Conservation (phyloP, 2,797 vertebrate species). For the Bradypus variegatus region DNA sequence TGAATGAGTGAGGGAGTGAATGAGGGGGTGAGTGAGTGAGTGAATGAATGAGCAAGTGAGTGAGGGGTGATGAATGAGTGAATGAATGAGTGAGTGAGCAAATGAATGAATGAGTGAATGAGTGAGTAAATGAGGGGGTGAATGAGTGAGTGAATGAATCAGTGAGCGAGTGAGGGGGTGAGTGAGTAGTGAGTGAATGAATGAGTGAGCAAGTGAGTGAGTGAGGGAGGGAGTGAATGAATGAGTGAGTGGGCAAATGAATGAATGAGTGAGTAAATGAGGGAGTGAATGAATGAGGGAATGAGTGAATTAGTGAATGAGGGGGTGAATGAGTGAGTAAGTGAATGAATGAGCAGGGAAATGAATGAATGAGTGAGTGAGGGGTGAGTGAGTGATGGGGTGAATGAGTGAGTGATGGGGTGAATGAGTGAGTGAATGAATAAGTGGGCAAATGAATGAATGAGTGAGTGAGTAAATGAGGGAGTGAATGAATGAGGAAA, state of each 20-base stretch:
- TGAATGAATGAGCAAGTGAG: not conserved
- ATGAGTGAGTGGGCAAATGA: not conserved
- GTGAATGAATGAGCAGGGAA: no score
- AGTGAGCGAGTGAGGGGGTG: not conserved
- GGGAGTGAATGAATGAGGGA: not conserved
- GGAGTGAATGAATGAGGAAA: not conserved
- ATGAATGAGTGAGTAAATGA: not conserved
- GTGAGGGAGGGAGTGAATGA: not conserved
- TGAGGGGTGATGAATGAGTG: rapidly evolving
- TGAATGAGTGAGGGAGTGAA: no score
- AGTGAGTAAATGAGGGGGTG: not conserved
- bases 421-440: no score
- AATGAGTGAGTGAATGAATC: not conserved
- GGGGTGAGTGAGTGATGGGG: no score
- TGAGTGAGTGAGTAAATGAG: not conserved
- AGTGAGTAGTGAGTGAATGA: no score
- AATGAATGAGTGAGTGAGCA: not conserved
- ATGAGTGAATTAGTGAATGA: no score
- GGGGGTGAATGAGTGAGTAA: not conserved
- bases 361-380: no score
- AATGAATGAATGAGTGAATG: no score
- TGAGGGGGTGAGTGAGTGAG: not conserved
- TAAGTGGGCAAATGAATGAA: no score
- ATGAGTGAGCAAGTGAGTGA: not conserved
- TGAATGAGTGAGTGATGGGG: no score